These are phyloP conservation scores for Drosophila orena DNA, from an alignment of 1,140 invertebrate species.

Conservation along the genomic window DNA sequence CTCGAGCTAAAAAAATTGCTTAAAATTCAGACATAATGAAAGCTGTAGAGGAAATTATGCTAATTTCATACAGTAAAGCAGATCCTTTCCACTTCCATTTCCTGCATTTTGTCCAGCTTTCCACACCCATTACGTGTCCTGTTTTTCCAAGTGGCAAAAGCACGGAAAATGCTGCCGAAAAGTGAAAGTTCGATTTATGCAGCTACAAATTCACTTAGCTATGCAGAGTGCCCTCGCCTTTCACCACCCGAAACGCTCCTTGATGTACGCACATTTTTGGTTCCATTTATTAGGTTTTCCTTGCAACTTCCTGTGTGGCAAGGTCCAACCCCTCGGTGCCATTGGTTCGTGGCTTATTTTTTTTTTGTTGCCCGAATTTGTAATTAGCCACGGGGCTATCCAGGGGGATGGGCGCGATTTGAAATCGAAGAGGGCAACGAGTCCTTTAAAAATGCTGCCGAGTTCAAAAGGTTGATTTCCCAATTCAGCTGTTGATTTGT, in stretches of 20 bases:
- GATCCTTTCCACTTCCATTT: constrained; percentile 22
- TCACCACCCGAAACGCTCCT: constrained; percentile 21
- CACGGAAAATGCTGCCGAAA: constrained; percentile 38
- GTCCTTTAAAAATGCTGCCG: constrained; percentile 13
- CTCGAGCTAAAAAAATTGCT: constrained; percentile 56
- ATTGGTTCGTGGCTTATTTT: constrained; percentile 59
- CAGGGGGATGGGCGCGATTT: background rate
- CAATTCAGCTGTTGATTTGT: constrained; percentile 39
- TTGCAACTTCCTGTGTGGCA: constrained; percentile 62
- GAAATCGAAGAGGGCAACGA: background rate
- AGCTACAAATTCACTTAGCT: constrained; percentile 74
- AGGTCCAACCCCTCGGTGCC: constrained; percentile 28
- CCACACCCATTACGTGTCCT: constrained; percentile 63
- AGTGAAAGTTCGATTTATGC: constrained; percentile 74
- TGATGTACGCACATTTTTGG: constrained; percentile 83
- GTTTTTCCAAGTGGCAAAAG: constrained; percentile 41
- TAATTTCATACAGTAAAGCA: constrained; percentile 69
- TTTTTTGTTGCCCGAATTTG: constrained; percentile 60
- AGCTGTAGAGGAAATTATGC: constrained; percentile 81
- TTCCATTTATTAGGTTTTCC: constrained; percentile 84
- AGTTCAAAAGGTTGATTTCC: constrained; percentile 22
- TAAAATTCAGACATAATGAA: constrained; percentile 81
- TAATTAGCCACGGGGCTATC: constrained; percentile 61
- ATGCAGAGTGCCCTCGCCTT: constrained; percentile 37
- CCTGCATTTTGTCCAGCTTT: constrained; percentile 50